Base-by-base conservation (phyloP, 2,113 vertebrate species). In the Pica pica region DNA sequence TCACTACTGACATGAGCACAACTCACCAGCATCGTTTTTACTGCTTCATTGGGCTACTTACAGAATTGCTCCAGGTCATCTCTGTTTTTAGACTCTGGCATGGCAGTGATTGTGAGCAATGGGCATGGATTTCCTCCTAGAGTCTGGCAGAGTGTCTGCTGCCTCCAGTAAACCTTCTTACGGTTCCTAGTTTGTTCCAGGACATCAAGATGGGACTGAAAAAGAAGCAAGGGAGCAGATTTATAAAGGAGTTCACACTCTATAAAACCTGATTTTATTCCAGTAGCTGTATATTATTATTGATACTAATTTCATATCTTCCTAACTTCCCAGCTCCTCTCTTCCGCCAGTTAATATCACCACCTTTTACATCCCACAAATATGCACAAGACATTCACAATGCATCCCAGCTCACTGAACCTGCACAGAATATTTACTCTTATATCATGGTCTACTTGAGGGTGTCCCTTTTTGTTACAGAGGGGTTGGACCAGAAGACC, bases 71-170 rank as follows among this genome's bases (percentile, higher is more conserved):
- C 98, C 94, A 98, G 93, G 77, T 98, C 97, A 1, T 94, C 98
- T 41, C 97, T 73, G 23, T 88, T 96, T 85, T 89, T 96, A 50
- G 98, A 98, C 42, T 97, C 92, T 3, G 99, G 99, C 92, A 97
- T 98, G 85, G 98, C 99, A 1, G 99, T 99, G 98, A 99, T 97
- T n/a, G 99, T 99, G 93, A 99, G 97, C 95, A 99, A 8, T 0
- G 99, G 99, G 89, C 99, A 99, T 0, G 93, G 23, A 84, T 99
- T 99, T 65, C 98, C 99, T 56, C 98, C 98, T 30, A 99, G 89
- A 0, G 98, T 99, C 47, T 96, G 91, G 79, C 99, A 99, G 75
- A 99, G 98, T 3, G 60, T 94, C 75, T 99, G 98, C 79, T 98
- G 98, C 68, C 94, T 97, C 97, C 99, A 99, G 94, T 99, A 99